Evolutionary conservation across 2,888 invertebrate genomes (phyloP), one percentile per base, ranked within the genome.

Genomic region (Acanthosoma haemorrhoidale): DNA sequence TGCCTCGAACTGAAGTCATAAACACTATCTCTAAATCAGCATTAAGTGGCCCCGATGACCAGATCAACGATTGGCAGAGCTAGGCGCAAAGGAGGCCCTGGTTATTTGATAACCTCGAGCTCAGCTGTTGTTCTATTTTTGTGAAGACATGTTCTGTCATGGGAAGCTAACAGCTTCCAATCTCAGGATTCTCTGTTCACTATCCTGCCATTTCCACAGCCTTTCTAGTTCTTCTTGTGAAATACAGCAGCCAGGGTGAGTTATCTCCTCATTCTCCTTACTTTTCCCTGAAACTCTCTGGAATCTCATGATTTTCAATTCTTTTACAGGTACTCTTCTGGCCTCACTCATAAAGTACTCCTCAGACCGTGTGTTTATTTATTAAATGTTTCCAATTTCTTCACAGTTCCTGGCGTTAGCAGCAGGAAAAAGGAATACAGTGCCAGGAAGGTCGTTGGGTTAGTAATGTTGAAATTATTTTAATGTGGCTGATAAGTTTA

Each of bases 361-460:
- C 9, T 18, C 6, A 51, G 29, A 51, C 25, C 25, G 1, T 51
- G 18, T 4, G n/a, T 51, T 2, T n/a, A 29, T 51, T 25, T n/a
- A 3, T 25, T 25, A 51, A 51, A 51, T 51, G 51, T 25, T 6
- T 57, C 43, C 1, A 69, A 38, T 43, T 74, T 75, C 39, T 73
- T 75, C 64, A 73, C 73, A 9, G 69, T 74, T 57, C 72, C 75
- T 39, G 71, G 69, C 21, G 21, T 70, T 21, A 29, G 64, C 8
- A 74, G 69, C 32, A 75, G 74, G 75, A 87, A 83, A 70, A 87
- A 88, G 76, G 85, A 87, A 77, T 90, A 90, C 77, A 83, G 84
- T 77, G 89, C 89, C 72, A 85, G 88, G 77, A 89, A 90, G 80
- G 80, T 91, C 71, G 84, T 91, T 73, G 91, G 91, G 91, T 91